Conservation (phyloP, 2,888 invertebrate species). For the Drosophila aldrichi region DNA sequence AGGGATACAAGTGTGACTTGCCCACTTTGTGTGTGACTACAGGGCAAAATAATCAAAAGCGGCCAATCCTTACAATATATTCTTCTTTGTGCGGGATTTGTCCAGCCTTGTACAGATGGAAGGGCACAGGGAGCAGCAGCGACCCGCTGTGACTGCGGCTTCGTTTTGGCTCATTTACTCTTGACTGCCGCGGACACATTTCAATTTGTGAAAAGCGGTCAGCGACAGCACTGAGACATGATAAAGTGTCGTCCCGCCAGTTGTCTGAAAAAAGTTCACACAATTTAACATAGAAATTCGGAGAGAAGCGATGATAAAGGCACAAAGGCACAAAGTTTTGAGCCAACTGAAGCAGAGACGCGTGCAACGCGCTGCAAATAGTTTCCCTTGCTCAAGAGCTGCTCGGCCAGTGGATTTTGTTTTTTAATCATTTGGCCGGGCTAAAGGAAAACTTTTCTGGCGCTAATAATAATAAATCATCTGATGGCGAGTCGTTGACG, state of each 20-base stretch:
- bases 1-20: background rate
- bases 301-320: slow-evolving; percentile 47
- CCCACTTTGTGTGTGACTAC: background rate
- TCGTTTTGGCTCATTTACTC: slow-evolving; percentile 76
- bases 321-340: slow-evolving; percentile 57
- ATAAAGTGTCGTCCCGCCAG: slow-evolving; percentile 69
- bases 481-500: slow-evolving; percentile 37
- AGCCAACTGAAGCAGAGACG: slow-evolving; percentile 35
- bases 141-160: slow-evolving; percentile 54
- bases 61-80: slow-evolving; percentile 23
- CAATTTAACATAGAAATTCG: slow-evolving; percentile 54
- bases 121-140: background rate
- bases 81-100: slow-evolving; percentile 23
- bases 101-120: slow-evolving; percentile 30
- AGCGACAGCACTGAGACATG: slow-evolving; percentile 65
- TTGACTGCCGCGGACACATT: slow-evolving; percentile 70
- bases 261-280: slow-evolving; percentile 53
- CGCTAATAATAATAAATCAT: slow-evolving; percentile 72
- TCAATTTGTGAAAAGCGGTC: slow-evolving; percentile 72
- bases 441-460: slow-evolving; percentile 54
- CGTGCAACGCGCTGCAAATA: slow-evolving; percentile 60
- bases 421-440: slow-evolving; percentile 55
- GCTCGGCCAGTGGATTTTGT: slow-evolving; percentile 27
- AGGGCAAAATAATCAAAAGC: slow-evolving; percentile 41
- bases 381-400: slow-evolving; percentile 34